Evolutionary conservation across 2,113 vertebrate genomes (phyloP), one percentile per base, ranked within the genome.

Genomic region (Paramormyrops kingsleyae): DNA sequence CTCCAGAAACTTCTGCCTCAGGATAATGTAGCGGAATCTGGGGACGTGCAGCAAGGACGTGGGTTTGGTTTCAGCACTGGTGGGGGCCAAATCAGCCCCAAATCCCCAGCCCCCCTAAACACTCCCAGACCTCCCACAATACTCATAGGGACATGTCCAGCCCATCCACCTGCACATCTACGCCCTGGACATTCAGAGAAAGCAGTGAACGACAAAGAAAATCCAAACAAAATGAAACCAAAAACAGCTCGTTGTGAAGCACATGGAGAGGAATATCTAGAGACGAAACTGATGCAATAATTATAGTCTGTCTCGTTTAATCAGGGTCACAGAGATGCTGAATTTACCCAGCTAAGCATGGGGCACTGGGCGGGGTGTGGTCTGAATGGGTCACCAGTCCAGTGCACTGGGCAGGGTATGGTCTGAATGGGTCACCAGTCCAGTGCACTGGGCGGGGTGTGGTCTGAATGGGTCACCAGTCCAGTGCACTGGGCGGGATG

Each of bases 1-100:
- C 95, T 99, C 99, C 92, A 99, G 94, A 94, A 99, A 99, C 94
- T 97, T 99, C 96, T 99, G 98, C 94, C 98, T 99, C 93, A 99
- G 94, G 89, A 99, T 96, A 91, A 99, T 98, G 93, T 98, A 99
- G 52, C 97, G 98, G 94, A 99, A 99, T 90, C 99, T 99, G 94
- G 90, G 91, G 91, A 83, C 35, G 39, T 21, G 24, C 13, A 66
- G n/a, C n/a, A 27, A n/a, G n/a, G 62, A 10, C 1, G n/a, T 12
- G 9, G 62, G 62, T 66, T 66, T 27, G 62, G 24, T 12, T 66
- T 27, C 62, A 62, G 24, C 56, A 62, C 24, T 62, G 56, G n/a
- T 4, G 24, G 62, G 62, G 62, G 24, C 9, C 62, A n/a, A 27
- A n/a, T 66, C n/a, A 66, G 62, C 9, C 62, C 62, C 62, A 10